These are phyloP conservation scores for Mungos mungo DNA, from an alignment of 2,113 vertebrate genomes.

Conservation along the genomic window DNA sequence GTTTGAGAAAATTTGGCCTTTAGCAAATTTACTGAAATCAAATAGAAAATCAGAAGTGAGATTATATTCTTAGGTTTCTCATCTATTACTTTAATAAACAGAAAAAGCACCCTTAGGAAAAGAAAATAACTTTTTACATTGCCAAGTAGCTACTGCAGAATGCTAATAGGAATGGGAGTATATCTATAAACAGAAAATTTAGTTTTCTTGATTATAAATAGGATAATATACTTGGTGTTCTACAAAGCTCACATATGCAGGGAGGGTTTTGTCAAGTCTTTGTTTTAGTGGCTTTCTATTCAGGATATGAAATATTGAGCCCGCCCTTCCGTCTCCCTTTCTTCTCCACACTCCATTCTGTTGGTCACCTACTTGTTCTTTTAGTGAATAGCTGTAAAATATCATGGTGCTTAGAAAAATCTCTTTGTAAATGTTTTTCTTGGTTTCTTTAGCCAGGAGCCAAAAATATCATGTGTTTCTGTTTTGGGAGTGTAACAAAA, in stretches of 20 bases:
- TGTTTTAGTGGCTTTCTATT: conserved; percentile 48
- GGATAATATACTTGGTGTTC: background rate
- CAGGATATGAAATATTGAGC: conserved; percentile 8
- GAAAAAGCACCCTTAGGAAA: background rate
- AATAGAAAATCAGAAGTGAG: background rate
- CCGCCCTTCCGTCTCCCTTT: background rate
- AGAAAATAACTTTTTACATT: background rate
- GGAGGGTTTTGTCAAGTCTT: background rate
- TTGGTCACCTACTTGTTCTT: conserved; percentile 54
- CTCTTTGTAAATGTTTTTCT: conserved; percentile 68
- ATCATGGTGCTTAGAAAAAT: conserved; percentile 39
- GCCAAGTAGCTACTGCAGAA: background rate
- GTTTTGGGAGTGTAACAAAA: conserved; percentile 64
- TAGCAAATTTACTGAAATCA: conserved; percentile 2
- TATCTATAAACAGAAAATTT: background rate
- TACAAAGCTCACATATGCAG: background rate
- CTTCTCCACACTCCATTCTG: conserved; percentile 39
- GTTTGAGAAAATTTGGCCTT: background rate
- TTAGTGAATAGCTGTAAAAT: conserved; percentile 62
- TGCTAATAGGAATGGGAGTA: background rate
- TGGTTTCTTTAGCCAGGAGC: conserved; percentile 59
- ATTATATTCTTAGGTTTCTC: background rate
- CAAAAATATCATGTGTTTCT: conserved; percentile 67
- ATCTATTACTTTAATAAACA: conserved; percentile 17
- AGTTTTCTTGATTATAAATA: background rate